Percentiles rank a stretch among this genome's conserved stretches.
These are phyloP conservation scores for Oreochromis grahami DNA, from an alignment of 2,797 vertebrate species.

Conservation along the genomic window DNA sequence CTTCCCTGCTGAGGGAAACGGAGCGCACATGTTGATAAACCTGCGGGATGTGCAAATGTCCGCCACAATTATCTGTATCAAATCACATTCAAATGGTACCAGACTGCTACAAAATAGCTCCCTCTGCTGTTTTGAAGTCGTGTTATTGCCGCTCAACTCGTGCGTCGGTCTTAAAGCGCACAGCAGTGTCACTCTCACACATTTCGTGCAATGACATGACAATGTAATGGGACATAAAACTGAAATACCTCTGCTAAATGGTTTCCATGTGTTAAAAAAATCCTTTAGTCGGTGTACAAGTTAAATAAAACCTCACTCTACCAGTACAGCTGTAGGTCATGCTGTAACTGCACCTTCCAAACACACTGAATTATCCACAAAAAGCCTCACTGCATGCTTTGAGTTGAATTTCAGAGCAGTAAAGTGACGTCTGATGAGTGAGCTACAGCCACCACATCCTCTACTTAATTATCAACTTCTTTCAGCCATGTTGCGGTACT, in stretches of 20 bases:
- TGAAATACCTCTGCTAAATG: neutral
- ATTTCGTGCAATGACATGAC: neutral
- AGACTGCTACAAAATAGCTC: neutral
- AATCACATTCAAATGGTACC: neutral
- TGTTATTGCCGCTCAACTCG: neutral
- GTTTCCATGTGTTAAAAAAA: too few relatives aligned
- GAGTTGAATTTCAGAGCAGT: neutral
- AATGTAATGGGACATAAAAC: neutral
- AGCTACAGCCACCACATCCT: neutral
- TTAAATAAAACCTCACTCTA: neutral
- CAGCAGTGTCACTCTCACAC: fast-evolving
- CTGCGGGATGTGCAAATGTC: neutral
- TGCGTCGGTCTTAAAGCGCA: neutral
- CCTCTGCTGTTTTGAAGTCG: neutral
- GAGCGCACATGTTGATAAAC: neutral
- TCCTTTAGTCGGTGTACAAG: neutral
- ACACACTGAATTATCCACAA: neutral
- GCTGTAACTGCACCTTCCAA: neutral
- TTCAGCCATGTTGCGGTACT: neutral
- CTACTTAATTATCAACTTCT: neutral
- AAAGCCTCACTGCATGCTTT: neutral
- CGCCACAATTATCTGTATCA: neutral
- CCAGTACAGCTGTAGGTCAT: neutral
- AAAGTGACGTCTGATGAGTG: neutral
- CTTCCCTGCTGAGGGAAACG: neutral